Conservation (phyloP, 2,797 vertebrate species). For the Cyprinella venusta region DNA sequence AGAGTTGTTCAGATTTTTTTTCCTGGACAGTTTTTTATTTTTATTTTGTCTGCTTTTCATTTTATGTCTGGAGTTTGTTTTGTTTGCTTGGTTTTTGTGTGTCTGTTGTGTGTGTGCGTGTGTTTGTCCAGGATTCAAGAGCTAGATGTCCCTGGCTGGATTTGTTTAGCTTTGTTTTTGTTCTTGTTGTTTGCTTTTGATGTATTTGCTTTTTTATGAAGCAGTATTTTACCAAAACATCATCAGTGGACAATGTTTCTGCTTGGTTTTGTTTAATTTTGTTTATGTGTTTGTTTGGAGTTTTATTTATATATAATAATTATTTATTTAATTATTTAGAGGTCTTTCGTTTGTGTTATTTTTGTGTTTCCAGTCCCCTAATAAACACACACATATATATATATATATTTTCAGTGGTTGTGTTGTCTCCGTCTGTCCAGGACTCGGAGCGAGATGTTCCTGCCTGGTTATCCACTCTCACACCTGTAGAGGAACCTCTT, state of each 20-base stretch:
- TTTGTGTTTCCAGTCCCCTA: not conserved
- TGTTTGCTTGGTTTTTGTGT: not conserved
- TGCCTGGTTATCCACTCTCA: conserved; percentile 89
- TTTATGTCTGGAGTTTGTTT: not conserved
- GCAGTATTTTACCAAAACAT: not conserved
- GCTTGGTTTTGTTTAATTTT: not conserved
- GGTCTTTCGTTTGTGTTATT: not conserved
- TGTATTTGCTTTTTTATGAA: not conserved
- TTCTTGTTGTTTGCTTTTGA: no score
- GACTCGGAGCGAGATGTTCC: conserved; percentile 83
- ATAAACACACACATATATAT: no score
- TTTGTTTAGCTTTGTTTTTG: not conserved
- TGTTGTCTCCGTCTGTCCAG: conserved; percentile 68
- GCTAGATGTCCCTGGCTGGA: not conserved
- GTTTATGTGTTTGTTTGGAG: no score
- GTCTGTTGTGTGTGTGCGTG: not conserved
- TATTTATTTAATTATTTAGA: not conserved
- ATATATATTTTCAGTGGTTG: no score
- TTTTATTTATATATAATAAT: not conserved
- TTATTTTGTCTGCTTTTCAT: not conserved
- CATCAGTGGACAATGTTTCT: no score
- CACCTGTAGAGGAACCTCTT: conserved; percentile 77
- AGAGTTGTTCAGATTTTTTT: no score
- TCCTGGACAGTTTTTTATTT: no score
- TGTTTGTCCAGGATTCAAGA: not conserved